A percentile compares a stretch with the other conserved stretches of the same genome.
Conservation (phyloP, 2,888 invertebrate genomes). For the Nycteola revayana region DNA sequence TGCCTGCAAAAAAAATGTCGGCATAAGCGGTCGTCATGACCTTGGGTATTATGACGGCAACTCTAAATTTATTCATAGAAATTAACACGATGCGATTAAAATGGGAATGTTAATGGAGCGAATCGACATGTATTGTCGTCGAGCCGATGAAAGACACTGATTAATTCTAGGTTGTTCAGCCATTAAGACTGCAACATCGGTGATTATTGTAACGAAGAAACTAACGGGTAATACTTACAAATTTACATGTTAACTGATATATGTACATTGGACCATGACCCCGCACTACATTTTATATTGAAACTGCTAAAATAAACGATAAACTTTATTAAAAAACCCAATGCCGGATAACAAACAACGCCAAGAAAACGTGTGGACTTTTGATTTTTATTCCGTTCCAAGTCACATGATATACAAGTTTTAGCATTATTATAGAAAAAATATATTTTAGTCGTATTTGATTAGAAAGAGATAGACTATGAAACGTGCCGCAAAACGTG, state of each 20-base stretch:
- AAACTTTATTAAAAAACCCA: slow-evolving; percentile 64
- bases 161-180: slow-evolving; percentile 56
- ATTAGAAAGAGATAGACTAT: too few species aligned
- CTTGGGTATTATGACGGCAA: slow-evolving; percentile 30
- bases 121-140: slow-evolving; percentile 9
- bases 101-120: not conserved
- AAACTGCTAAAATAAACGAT: slow-evolving; percentile 57
- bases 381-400: slow-evolving; percentile 45
- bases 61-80: slow-evolving; percentile 2
- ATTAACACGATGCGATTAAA: not conserved
- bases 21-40: slow-evolving; percentile 33
- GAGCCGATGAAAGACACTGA: slow-evolving; percentile 33
- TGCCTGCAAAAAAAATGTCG: slow-evolving; percentile 48
- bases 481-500: too few species aligned
- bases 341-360: slow-evolving; percentile 77
- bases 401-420: not conserved
- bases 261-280: slow-evolving; percentile 48
- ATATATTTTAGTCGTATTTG: slow-evolving; percentile 3
- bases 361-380: slow-evolving; percentile 77
- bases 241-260: slow-evolving; percentile 53
- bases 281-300: slow-evolving; percentile 68
- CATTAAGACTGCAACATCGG: slow-evolving; percentile 36
- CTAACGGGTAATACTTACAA: slow-evolving; percentile 53
- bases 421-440: slow-evolving; percentile 20
- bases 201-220: slow-evolving; percentile 17